Conservation (phyloP, 1,140 invertebrate species). For the Bombus pyrosoma region DNA sequence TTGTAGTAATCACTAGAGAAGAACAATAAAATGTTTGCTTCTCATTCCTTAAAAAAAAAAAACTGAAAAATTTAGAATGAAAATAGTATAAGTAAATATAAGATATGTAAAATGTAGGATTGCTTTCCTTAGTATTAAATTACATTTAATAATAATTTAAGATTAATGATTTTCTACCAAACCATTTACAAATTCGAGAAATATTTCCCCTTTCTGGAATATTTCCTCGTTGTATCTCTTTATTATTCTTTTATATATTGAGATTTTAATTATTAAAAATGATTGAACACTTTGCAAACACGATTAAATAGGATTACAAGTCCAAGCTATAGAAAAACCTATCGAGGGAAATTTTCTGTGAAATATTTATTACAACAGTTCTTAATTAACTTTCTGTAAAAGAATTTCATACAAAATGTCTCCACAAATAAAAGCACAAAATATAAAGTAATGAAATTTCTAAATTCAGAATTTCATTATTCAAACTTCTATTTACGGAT, state of each 20-base stretch:
- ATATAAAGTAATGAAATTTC: not conserved
- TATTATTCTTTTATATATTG: not conserved
- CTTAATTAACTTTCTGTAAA: not conserved
- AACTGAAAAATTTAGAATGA: not conserved
- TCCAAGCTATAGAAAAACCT: not conserved
- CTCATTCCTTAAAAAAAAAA: not conserved
- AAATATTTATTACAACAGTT: not conserved
- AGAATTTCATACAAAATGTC: not conserved
- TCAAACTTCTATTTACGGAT: not conserved
- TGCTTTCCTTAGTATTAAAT: too few species aligned
- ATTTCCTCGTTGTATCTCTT: not conserved
- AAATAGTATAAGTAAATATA: too few species aligned
- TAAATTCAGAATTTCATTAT: not conserved
- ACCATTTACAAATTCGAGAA: too few species aligned
- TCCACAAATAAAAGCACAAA: too few species aligned
- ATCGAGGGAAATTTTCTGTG: not conserved
- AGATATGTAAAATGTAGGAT: not conserved
- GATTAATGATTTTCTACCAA: too few species aligned
- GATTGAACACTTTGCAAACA: not conserved
- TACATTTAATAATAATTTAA: too few species aligned
- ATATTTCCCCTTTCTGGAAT: not conserved
- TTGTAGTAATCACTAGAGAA: not conserved
- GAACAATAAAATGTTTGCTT: not conserved
- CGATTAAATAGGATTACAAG: too few species aligned
- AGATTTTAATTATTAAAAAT: not conserved